Percentiles rank a stretch among this genome's conserved stretches.
These are phyloP conservation scores for Darevskia nairensis DNA, from an alignment of 2,797 vertebrate species.

Conservation along the genomic window DNA sequence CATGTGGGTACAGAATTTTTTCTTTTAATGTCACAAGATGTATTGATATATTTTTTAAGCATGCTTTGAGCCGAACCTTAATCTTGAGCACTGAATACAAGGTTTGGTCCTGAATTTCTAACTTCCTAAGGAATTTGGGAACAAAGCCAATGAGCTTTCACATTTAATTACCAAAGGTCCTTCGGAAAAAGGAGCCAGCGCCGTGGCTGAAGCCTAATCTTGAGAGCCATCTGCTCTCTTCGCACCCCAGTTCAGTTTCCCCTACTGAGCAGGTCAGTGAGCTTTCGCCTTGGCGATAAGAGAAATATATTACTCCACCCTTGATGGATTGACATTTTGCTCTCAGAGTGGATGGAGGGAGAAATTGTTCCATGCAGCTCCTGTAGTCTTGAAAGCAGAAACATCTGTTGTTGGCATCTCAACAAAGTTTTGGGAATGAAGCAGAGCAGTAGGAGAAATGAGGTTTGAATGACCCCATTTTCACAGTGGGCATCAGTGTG, in stretches of 20 bases:
- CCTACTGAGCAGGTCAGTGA: accelerated
- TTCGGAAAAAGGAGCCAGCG: background rate
- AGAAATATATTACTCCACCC: conserved; percentile 5
- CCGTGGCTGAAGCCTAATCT: background rate
- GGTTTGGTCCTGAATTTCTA: accelerated
- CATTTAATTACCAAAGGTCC: background rate
- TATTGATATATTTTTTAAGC: no score
- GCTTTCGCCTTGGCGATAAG: background rate
- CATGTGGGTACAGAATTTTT: background rate
- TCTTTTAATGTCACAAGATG: background rate
- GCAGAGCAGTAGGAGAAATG: conserved; percentile 53
- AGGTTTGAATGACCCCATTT: conserved; percentile 53
- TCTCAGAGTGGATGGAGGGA: conserved; percentile 10
- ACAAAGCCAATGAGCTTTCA: background rate
- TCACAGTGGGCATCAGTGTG: conserved; percentile 41
- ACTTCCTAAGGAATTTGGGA: background rate
- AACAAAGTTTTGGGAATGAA: conserved; percentile 53
- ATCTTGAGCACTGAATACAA: background rate
- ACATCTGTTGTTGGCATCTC: conserved; percentile 67
- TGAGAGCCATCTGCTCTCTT: background rate
- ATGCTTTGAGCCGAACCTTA: background rate
- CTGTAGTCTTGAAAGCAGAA: conserved; percentile 68
- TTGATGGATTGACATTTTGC: conserved; percentile 48
- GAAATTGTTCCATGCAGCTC: conserved; percentile 22
- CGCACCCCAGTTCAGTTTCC: accelerated